Evolutionary conservation across 2,888 invertebrate species (phyloP), one percentile per base, ranked within the genome.

Genomic region (Boloria euphrosyne): DNA sequence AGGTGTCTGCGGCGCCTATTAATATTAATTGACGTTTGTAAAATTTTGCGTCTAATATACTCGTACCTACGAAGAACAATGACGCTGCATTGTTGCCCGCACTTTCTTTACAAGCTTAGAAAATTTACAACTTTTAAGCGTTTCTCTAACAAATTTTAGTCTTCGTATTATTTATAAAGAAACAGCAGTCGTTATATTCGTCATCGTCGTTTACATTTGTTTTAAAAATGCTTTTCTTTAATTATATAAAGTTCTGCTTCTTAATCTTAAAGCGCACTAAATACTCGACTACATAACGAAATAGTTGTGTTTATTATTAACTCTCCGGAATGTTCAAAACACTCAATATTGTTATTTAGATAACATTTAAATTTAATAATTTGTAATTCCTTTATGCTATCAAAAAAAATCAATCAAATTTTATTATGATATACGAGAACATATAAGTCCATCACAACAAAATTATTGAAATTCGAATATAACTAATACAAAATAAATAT

Each of bases 1-100:
- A 75, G 78, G 73, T 77, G 78, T 65, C 58, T 51, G 51, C 52
- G 31, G 64, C 2, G 31, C 77, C 74, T 76, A 75, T 77, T 76
- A 77, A 77, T 78, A 77, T 78, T 77, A 77, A 78, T 78, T 76
- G 76, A 75, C 76, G 75, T 76, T 78, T 72, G 75, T 74, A 72
- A 74, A 76, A 74, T 74, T 75, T 74, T 64, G 71, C 67, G 71
- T 75, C 74, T 74, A 77, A 76, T 73, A 73, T 76, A 74, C 74
- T n/a, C n/a, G n/a, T n/a, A n/a, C 69, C 75, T 75, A 76, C 77
- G 71, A 67, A 75, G 77, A 76, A 78, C 75, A 76, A 77, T 78
- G 78, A 78, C 78, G 73, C 17, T 71, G 78, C 77, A 73, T 62
- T 71, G 73, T 72, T 67, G 66, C 62, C 71, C 68, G 59, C 58